A percentile compares a stretch with the other conserved stretches of the same genome.
These are phyloP conservation scores for Acrossocheilus fasciatus DNA, from an alignment of 2,797 vertebrate genomes.

Conservation along the genomic window DNA sequence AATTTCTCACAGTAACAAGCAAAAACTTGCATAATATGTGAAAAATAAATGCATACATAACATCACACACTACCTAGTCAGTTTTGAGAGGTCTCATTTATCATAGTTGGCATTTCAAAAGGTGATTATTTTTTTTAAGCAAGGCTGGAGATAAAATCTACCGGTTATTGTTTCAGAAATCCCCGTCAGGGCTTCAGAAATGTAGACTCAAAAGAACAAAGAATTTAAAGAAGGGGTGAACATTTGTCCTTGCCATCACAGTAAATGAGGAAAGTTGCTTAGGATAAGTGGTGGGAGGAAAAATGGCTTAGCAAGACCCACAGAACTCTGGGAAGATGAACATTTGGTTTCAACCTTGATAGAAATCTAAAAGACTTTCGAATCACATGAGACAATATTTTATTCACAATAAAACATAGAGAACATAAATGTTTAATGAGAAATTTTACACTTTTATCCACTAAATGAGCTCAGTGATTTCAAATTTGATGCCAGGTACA, in stretches of 20 bases:
- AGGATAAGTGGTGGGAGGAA: constrained; percentile 64
- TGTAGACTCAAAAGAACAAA: constrained; percentile 50
- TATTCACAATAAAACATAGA: too few relatives aligned
- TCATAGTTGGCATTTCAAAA: constrained; percentile 50
- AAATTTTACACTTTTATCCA: too few relatives aligned
- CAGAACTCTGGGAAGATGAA: constrained; percentile 65
- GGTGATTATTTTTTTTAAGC: constrained; percentile 58
- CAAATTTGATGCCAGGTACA: too few relatives aligned
- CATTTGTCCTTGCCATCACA: constrained; percentile 67
- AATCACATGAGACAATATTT: too few relatives aligned
- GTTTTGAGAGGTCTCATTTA: constrained; percentile 50
- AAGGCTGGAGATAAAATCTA: constrained; percentile 64
- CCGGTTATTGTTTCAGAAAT: constrained; percentile 63
- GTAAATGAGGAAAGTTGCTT: constrained; percentile 64
- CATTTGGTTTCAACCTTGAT: constrained; percentile 51
- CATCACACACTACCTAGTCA: not conserved
- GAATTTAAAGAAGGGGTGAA: constrained; percentile 52
- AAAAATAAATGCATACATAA: constrained; percentile 12
- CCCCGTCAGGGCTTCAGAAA: constrained; percentile 60
- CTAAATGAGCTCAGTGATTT: too few relatives aligned
- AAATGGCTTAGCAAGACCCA: constrained; percentile 64
- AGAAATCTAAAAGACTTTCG: too few relatives aligned
- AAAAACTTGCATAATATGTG: constrained; percentile 4
- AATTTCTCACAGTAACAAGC: not conserved
- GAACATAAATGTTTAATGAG: too few relatives aligned